Base-by-base conservation (phyloP, 1,140 invertebrate species). In the Periplaneta americana region DNA sequence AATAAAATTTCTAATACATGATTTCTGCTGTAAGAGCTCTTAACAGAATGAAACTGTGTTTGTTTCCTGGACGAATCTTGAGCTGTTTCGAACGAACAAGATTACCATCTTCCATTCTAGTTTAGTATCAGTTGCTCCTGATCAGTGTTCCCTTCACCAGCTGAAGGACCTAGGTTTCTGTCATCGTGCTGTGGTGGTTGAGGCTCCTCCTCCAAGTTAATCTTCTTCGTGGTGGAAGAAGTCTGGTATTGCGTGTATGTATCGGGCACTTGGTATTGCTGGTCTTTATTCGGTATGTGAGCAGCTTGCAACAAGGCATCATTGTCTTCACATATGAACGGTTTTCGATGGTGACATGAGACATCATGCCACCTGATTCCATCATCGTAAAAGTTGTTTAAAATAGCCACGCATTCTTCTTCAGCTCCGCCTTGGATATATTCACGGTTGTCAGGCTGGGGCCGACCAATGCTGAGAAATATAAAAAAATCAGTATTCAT, bases 321-420 rank as follows among this genome's bases (percentile, higher is more conserved):
- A 79, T 74, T 75, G 39, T 84, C 83, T 77, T 85, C 84, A 80
- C 84, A 86, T 74, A 86, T 80, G 82, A 86, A 84, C 18, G 84
- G 84, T 39, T 84, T 87, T 10, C 83, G 75, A 76, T 86, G 83
- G 48, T 84, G 81, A 78, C 86, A 86, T 34, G 81, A 82, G n/a
- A 86, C 83, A 78, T 86, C 86, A 82, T 86, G 86, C 85, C 85
- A 86, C 28, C 83, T 84, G 17, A 85, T 82, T 34, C 85, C 84
- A 77, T 86, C 86, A 3, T 83, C 80, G 76, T 86, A 85, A 33
- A 85, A 84, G 39, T 85, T 84, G 78, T 86, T 86, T 10, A 86
- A 80, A 17, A 86, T 82, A 37, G 84, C 84, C 75, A 86, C 66
- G 79, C 86, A 86, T 28, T 82, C 82, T 78, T 86, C 86, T 36